phyloP scores from a whole-genome alignment of 2,113 vertebrate species.

The Ctenodactylus gundi region DNA sequence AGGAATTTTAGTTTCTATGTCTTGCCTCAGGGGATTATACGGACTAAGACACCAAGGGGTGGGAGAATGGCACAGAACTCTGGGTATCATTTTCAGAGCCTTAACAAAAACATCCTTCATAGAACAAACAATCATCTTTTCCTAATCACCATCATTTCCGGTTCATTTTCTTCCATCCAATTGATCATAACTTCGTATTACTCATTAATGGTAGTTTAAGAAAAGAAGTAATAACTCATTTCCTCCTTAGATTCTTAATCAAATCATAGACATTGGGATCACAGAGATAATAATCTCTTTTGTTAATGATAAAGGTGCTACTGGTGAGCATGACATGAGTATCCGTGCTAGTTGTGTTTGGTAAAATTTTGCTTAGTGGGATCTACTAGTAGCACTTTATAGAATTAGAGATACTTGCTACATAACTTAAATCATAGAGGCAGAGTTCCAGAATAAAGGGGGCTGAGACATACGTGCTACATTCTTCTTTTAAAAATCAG shows the following conservation, averaged over 20 bases:
- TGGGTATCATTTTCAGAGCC: neutral
- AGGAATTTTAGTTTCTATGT: neutral
- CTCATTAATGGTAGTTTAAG: neutral
- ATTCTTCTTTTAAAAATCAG: neutral
- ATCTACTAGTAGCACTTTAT: neutral
- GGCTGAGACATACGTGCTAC: neutral
- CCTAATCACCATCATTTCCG: neutral
- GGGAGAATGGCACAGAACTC: neutral
- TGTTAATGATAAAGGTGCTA: neutral
- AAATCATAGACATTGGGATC: neutral
- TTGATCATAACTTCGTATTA: neutral
- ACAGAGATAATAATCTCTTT: neutral
- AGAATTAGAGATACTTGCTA: neutral
- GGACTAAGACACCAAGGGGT: neutral
- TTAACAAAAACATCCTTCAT: neutral
- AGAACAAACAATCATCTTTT: neutral
- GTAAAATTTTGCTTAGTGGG: neutral
- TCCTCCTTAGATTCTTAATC: neutral
- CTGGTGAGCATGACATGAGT: neutral
- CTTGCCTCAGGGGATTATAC: neutral
- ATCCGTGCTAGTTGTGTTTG: neutral
- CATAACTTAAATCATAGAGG: neutral
- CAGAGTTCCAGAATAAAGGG: neutral
- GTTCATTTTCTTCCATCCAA: neutral
- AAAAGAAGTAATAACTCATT: slow-evolving; percentile 21